A percentile compares a stretch with the other conserved stretches of the same genome.
Conservation (phyloP, 2,888 invertebrate genomes). For the Epinotia demarniana region DNA sequence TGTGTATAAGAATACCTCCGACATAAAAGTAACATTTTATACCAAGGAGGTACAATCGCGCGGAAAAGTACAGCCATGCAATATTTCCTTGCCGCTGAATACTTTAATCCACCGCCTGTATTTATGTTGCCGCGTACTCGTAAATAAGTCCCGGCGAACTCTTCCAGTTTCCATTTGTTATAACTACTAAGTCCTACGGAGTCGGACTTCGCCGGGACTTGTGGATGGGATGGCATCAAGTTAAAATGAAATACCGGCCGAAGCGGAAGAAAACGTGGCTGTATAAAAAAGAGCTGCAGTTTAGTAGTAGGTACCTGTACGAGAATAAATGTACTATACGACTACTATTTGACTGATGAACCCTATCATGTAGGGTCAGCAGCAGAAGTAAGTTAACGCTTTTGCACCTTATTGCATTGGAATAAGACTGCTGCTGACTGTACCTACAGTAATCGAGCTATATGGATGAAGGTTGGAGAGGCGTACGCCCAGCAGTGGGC, state of each 20-base stretch:
- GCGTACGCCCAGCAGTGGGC: too few species aligned
- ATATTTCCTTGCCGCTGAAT: slow-evolving; percentile 68
- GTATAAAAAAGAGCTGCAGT: not conserved
- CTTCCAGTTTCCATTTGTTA: slow-evolving; percentile 74
- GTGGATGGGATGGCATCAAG: slow-evolving; percentile 50
- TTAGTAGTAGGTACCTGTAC: not conserved
- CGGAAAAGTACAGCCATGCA: slow-evolving; percentile 57
- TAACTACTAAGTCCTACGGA: slow-evolving; percentile 67
- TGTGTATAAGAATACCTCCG: slow-evolving; percentile 27
- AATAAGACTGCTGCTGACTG: too few species aligned
- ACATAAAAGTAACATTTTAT: slow-evolving; percentile 52
- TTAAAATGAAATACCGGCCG: slow-evolving; percentile 28
- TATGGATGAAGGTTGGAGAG: too few species aligned
- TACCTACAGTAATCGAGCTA: too few species aligned
- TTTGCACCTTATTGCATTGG: too few species aligned
- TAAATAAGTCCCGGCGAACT: slow-evolving; percentile 71
- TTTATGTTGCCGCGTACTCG: slow-evolving; percentile 68
- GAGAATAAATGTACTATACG: too few species aligned
- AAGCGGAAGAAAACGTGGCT: slow-evolving; percentile 1
- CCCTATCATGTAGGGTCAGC: too few species aligned
- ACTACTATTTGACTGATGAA: not conserved
- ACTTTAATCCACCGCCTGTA: slow-evolving; percentile 71
- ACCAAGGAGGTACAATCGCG: slow-evolving; percentile 53
- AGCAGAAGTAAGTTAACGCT: too few species aligned
- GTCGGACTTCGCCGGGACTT: slow-evolving; percentile 60